phyloP scores from a whole-genome alignment of 2,888 invertebrate species.

The Aethes cnicana region DNA sequence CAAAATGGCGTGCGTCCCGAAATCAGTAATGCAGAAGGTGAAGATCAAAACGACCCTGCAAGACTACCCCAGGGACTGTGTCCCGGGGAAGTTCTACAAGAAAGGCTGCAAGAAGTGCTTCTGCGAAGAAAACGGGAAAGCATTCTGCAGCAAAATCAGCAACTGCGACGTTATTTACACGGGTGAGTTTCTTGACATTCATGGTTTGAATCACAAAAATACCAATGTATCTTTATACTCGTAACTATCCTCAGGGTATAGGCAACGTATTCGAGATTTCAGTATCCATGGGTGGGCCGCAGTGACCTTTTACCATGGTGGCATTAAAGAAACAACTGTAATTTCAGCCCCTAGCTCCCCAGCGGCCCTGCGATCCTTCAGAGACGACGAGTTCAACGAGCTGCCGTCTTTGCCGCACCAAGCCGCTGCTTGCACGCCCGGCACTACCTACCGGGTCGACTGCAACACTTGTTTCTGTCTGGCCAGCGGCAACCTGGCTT shows the following conservation, averaged over 20 bases:
- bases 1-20: conserved; percentile 55
- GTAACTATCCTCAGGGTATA: too few species aligned
- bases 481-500: conserved; percentile 48
- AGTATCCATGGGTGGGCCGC: too few species aligned
- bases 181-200: conserved; percentile 33
- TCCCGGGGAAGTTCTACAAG: conserved; percentile 54
- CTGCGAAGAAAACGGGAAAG: conserved; percentile 43
- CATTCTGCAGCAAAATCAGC: conserved; percentile 37
- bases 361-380: conserved; percentile 39
- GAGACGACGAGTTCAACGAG: conserved; percentile 29
- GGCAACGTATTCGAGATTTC: too few species aligned
- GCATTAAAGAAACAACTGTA: background rate
- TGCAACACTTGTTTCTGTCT: conserved; percentile 64
- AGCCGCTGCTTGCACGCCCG: conserved; percentile 49
- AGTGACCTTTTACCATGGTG: too few species aligned
- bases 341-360: conserved; percentile 26
- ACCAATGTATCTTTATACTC: too few species aligned
- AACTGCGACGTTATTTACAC: conserved; percentile 34
- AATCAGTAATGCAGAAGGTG: conserved; percentile 8
- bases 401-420: conserved; percentile 43
- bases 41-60: conserved; percentile 28
- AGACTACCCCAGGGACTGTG: conserved; percentile 41
- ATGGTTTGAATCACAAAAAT: too few species aligned
- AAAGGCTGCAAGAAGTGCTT: conserved; percentile 52
- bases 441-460: conserved; percentile 50